Evolutionary conservation across 2,113 vertebrate genomes (phyloP).

Genomic region (Cynocephalus volans): DNA sequence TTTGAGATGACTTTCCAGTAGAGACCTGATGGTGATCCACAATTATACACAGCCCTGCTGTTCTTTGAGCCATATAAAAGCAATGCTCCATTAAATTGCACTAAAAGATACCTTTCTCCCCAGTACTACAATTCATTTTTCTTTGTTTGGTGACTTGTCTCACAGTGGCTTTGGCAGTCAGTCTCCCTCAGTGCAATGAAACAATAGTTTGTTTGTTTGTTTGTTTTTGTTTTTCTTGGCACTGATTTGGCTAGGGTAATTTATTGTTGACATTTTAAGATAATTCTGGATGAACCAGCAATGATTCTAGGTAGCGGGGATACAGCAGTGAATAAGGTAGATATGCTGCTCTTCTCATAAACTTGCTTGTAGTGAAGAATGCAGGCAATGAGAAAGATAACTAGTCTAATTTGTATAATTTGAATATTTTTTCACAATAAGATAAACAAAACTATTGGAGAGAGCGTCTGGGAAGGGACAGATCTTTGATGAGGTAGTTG

Average conservation of each 20-base stretch:
- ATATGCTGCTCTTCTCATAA: not conserved
- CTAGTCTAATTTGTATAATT: not conserved
- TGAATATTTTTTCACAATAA: not conserved
- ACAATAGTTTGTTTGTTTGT: not conserved
- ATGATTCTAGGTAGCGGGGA: not conserved
- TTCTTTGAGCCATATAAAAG: not conserved
- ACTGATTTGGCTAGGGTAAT: not conserved
- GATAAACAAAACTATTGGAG: not conserved
- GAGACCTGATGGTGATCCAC: not conserved
- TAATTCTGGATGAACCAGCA: not conserved
- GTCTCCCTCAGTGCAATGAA: not conserved
- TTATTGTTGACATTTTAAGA: not conserved
- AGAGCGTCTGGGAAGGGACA: fast-evolving
- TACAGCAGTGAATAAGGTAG: not conserved
- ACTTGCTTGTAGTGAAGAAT: not conserved
- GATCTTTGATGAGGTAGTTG: not conserved
- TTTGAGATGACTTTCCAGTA: not conserved
- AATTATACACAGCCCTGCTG: not conserved
- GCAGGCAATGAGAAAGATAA: not conserved
- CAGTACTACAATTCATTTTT: not conserved
- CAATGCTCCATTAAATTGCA: not conserved
- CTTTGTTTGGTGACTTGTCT: not conserved
- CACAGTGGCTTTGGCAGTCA: not conserved
- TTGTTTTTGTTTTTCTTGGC: not conserved
- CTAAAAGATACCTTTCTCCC: not conserved